Evolutionary conservation across 2,113 vertebrate species (phyloP).

Genomic region (Anthoscopus minutus): DNA sequence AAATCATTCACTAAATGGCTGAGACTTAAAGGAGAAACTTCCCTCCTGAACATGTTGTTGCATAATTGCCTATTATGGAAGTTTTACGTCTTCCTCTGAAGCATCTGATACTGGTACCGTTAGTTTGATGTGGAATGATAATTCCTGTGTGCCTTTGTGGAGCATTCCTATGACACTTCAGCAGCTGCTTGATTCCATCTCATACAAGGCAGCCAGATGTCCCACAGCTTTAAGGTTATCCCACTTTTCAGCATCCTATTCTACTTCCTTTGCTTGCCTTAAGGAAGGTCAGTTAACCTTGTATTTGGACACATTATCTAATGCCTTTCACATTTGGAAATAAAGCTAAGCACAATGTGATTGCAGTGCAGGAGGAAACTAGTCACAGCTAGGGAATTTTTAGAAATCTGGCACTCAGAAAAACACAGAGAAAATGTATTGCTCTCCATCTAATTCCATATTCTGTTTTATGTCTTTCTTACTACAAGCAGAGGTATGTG

Average conservation of each 20-base stretch:
- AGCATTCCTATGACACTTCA: constrained; percentile 32
- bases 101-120: constrained; percentile 49
- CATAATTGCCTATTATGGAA: constrained; percentile 45
- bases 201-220: constrained; percentile 38
- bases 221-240: constrained; percentile 1
- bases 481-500: not conserved
- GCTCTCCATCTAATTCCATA: not conserved
- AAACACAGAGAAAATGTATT: not conserved
- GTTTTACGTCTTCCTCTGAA: constrained; percentile 46
- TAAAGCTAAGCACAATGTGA: not conserved
- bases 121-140: constrained; percentile 27
- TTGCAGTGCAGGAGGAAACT: not conserved
- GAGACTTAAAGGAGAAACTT: constrained; percentile 6
- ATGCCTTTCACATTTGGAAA: not conserved
- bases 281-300: not conserved
- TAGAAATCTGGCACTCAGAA: not conserved
- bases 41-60: not conserved
- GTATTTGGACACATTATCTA: not conserved
- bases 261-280: not conserved
- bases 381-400: not conserved
- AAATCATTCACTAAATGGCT: constrained; percentile 8
- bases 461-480: constrained; percentile 13
- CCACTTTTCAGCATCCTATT: not conserved
- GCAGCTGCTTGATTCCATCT: constrained; percentile 42
- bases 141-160: not conserved